phyloP scores from a whole-genome alignment of 2,888 invertebrate genomes.

The Eilema depressum region DNA sequence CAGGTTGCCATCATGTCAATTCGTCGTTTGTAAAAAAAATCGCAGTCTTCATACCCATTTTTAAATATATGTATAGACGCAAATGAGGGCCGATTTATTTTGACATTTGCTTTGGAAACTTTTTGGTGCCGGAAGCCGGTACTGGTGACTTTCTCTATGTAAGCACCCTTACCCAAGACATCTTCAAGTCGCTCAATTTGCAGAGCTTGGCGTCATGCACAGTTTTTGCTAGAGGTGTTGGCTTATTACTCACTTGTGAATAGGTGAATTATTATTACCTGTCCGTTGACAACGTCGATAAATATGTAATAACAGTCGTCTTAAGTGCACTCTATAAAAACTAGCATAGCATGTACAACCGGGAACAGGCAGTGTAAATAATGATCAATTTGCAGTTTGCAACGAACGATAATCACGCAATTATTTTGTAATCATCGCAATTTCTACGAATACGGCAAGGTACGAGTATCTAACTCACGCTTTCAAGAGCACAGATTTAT shows the following conservation, averaged over 20 bases:
- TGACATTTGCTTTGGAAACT: too few relatives aligned
- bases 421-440: constrained; percentile 50
- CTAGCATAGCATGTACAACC: constrained; percentile 36
- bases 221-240: not conserved
- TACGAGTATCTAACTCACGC: constrained; percentile 10
- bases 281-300: constrained; percentile 23
- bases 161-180: not conserved
- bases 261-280: constrained; percentile 6
- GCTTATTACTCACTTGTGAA: not conserved
- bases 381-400: constrained; percentile 38
- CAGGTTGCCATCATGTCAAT: too few relatives aligned
- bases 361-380: constrained; percentile 44
- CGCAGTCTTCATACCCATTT: too few relatives aligned
- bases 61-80: too few relatives aligned
- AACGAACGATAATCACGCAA: constrained; percentile 46
- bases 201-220: not conserved
- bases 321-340: constrained; percentile 38
- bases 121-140: too few relatives aligned
- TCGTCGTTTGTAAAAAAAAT: too few relatives aligned
- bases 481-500: not conserved
- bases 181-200: not conserved
- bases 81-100: too few relatives aligned
- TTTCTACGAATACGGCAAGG: constrained; percentile 34
- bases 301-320: constrained; percentile 34
- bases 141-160: too few relatives aligned